phyloP scores from a whole-genome alignment of 2,797 vertebrate genomes.

The Alca torda region DNA sequence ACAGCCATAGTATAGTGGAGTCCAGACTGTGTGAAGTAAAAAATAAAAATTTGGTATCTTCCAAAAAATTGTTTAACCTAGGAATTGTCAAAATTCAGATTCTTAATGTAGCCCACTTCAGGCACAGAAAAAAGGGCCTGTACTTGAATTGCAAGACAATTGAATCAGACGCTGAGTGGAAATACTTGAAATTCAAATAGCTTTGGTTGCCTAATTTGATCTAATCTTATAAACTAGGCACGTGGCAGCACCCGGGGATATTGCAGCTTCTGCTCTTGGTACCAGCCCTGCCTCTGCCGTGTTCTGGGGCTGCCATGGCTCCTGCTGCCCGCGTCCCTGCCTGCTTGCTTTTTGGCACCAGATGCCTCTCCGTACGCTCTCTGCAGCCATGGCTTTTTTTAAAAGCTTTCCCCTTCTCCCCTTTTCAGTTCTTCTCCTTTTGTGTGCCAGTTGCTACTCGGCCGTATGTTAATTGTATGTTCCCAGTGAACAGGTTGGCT shows the following conservation, averaged over 20 bases:
- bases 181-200: conserved; percentile 36
- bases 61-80: background rate
- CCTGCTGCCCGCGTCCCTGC: background rate
- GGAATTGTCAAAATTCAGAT: background rate
- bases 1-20: background rate
- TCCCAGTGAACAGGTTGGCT: conserved; percentile 19
- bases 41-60: background rate
- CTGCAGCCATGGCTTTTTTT: background rate
- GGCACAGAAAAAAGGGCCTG: background rate
- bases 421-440: conserved; percentile 3
- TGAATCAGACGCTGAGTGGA: background rate
- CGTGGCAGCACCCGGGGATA: background rate
- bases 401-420: background rate
- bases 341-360: background rate
- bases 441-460: conserved; percentile 4
- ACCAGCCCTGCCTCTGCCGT: rapidly evolving
- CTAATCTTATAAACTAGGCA: background rate
- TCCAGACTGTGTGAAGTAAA: background rate
- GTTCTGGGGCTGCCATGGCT: background rate
- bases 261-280: background rate
- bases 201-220: conserved; percentile 2
- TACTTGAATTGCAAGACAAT: background rate
- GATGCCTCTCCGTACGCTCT: background rate
- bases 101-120: background rate
- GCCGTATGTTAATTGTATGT: background rate